Evolutionary conservation across 1,140 invertebrate species (phyloP), one percentile per base, ranked within the genome.

Genomic region (Artemia franciscana): DNA sequence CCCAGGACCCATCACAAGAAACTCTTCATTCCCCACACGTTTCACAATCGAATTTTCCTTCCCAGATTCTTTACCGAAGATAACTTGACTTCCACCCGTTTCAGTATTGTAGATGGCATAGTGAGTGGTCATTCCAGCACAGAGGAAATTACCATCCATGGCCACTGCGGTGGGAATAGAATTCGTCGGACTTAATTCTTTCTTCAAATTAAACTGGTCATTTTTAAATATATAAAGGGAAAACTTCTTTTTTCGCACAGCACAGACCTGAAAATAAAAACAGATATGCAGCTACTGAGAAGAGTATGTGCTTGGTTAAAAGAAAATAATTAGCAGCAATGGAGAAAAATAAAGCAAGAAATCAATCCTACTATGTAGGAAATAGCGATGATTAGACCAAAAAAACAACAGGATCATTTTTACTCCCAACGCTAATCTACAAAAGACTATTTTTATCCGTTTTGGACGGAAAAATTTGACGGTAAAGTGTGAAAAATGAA

Each of bases 1-100:
- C 65, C 73, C 76, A 4, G 78, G 77, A 7, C 77, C 77, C 26
- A 66, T 65, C 5, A 71, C 66, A 4, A 71, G 58, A 64, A 71
- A 71, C 57, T 71, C 70, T 51, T 69, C 71, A 67, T 70, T 56
- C 2, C 18, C 65, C 21, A 51, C 21, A 12, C 39, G 39, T 18
- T 18, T 12, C 12, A 51, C 39, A 18, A 51, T 51, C 12, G 39
- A 51, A 15, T 12, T 12, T 18, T 51, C 39, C 21, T 51, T 51
- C 39, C 21, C 39, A 3, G 39, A 51, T 51, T 51, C 39, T 51
- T 51, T 51, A 12, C 39, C 39, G 3, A 51, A 51, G 12, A 51
- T 2, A 51, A 18, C 21, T 18, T 51, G 39, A 18, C 39, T 51
- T 3, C 12, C 39, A 15, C 12, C 1, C 21, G 39, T 15, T 12